Conservation (phyloP, 2,888 invertebrate species). For the Andrena camellia region DNA sequence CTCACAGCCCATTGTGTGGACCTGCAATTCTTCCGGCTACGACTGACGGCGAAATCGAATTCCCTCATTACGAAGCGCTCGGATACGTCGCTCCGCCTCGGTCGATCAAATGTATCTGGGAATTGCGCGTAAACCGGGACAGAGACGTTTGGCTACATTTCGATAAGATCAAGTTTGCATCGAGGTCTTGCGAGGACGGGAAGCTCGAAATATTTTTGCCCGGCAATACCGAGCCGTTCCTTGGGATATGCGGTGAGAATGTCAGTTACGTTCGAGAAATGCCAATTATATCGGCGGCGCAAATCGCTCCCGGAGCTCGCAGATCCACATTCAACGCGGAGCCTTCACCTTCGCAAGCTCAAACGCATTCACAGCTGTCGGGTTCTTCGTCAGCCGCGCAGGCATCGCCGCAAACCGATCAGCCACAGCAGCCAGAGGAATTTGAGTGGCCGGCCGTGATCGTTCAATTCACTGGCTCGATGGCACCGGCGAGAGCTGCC, state of each 20-base stretch:
- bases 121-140: conserved; percentile 92
- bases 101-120: conserved; percentile 91
- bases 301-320: conserved; percentile 86
- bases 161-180: conserved; percentile 94
- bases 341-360: neutral
- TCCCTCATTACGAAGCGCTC: conserved; percentile 93
- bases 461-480: conserved; percentile 91
- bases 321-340: neutral
- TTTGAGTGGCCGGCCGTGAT: conserved; percentile 87
- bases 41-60: conserved; percentile 94
- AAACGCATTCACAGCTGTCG: conserved; percentile 15
- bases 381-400: conserved; percentile 79
- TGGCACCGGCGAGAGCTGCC: conserved; percentile 92
- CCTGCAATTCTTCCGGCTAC: conserved; percentile 92
- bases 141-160: conserved; percentile 95
- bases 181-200: conserved; percentile 94
- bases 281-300: conserved; percentile 92
- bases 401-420: conserved; percentile 11
- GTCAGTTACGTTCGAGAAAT: conserved; percentile 92
- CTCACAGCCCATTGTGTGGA: conserved; percentile 95
- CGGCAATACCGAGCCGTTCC: conserved; percentile 90
- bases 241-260: conserved; percentile 94
- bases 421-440: conserved; percentile 22
- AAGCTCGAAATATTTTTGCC: conserved; percentile 93
- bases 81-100: conserved; percentile 85